Percentiles rank a stretch among this genome's conserved stretches.
These are phyloP conservation scores for Oreocharis arfaki DNA, from an alignment of 2,113 vertebrate genomes.

Conservation along the genomic window DNA sequence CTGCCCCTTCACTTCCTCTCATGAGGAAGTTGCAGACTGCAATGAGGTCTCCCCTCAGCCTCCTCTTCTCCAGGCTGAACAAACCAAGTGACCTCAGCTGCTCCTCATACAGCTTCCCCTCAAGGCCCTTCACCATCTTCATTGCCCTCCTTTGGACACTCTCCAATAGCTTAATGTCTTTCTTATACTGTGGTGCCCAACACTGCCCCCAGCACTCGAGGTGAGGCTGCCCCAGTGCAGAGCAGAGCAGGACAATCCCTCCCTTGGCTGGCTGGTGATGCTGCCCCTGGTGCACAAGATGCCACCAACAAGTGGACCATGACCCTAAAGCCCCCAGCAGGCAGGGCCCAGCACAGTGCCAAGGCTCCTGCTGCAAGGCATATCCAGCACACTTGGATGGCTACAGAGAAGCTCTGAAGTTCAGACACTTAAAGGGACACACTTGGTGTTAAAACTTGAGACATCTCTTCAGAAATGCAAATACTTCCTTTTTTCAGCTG, in stretches of 20 bases:
- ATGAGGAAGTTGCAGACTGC: accelerated
- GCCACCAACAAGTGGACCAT: too few relatives aligned
- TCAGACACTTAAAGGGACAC: not conserved
- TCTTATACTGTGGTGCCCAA: not conserved
- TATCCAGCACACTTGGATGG: not conserved
- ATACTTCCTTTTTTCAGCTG: not conserved
- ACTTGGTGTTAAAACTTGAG: not conserved
- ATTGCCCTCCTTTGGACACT: not conserved
- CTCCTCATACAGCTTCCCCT: accelerated
- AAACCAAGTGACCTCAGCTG: not conserved
- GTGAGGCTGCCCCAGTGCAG: accelerated
- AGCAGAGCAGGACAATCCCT: not conserved
- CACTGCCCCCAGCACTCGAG: accelerated
- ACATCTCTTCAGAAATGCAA: not conserved
- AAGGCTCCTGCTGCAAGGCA: not conserved
- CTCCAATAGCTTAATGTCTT: accelerated
- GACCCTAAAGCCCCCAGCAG: not conserved
- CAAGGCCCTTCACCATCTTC: not conserved
- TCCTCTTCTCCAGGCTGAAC: not conserved
- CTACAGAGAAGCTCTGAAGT: not conserved
- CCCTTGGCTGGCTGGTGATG: not conserved
- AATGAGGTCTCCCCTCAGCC: not conserved
- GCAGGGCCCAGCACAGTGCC: not conserved
- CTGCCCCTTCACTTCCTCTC: not conserved
- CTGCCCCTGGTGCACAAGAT: not conserved